These are phyloP conservation scores for Brachionus rubens DNA, from an alignment of 1,140 invertebrate species.

Conservation along the genomic window DNA sequence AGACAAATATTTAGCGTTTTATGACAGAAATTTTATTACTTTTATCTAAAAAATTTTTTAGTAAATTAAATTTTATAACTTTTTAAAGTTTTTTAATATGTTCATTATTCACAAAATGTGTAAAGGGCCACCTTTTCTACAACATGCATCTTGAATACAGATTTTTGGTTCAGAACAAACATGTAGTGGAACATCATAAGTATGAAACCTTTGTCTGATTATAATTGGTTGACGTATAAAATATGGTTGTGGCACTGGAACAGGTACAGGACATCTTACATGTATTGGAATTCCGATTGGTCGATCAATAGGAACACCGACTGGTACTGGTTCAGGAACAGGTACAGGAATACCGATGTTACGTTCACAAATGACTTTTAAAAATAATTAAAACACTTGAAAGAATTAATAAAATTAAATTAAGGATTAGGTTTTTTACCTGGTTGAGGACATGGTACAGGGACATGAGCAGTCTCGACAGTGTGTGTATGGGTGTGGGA, in stretches of 20 bases:
- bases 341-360: constrained; percentile 5
- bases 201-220: background rate
- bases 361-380: background rate
- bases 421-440: background rate
- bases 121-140: background rate
- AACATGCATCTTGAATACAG: background rate
- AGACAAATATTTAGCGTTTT: constrained; percentile 27
- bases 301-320: background rate
- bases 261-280: background rate
- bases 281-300: background rate
- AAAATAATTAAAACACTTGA: no score
- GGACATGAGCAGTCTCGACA: background rate
- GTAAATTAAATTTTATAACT: no score
- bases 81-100: background rate
- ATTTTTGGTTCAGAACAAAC: background rate
- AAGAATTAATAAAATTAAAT: background rate
- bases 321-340: constrained; percentile 14
- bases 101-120: background rate
- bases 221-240: constrained; percentile 7
- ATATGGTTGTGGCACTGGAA: background rate
- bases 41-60: constrained; percentile 21
- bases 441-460: background rate
- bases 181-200: background rate
- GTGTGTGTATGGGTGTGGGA: constrained; percentile 4
- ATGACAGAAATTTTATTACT: background rate